Percentiles rank a stretch among this genome's conserved stretches.
phyloP scores from a whole-genome alignment of 2,888 invertebrate species.

The Drosophila pseudotalamancana region DNA sequence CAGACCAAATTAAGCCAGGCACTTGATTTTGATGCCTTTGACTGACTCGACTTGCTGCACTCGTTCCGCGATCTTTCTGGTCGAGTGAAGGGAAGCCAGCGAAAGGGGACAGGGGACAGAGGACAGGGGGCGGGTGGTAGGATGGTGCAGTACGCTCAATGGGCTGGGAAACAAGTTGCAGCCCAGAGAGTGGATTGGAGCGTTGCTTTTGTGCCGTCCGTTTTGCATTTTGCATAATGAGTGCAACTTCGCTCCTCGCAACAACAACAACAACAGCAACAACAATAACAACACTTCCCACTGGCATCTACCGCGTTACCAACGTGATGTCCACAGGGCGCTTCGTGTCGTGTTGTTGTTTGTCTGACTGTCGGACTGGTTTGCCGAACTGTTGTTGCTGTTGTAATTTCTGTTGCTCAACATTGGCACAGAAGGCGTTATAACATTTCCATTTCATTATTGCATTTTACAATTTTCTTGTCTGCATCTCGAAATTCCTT shows the following conservation, averaged over 20 bases:
- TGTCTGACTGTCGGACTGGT: constrained; percentile 11
- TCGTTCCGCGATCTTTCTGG: neutral
- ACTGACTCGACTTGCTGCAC: constrained; percentile 26
- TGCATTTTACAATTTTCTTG: constrained; percentile 10
- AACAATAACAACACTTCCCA: constrained; percentile 31
- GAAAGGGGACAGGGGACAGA: no score
- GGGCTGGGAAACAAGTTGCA: constrained; percentile 51
- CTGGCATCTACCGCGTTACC: constrained; percentile 54
- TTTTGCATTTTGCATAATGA: constrained; percentile 73
- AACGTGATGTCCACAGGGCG: constrained; percentile 69
- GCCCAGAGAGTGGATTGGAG: constrained; percentile 5
- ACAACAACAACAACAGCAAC: constrained; percentile 6
- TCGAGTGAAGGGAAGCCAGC: no score
- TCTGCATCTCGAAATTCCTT: constrained; percentile 20
- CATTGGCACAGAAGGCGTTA: constrained; percentile 68
- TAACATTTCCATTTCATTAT: constrained; percentile 53
- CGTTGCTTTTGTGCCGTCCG: constrained; percentile 38
- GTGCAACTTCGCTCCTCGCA: constrained; percentile 55
- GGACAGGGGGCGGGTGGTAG: no score
- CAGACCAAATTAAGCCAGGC: constrained; percentile 46
- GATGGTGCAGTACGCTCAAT: no score
- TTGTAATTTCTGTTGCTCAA: constrained; percentile 67
- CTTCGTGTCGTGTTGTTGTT: constrained; percentile 48
- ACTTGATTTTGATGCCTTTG: constrained; percentile 52
- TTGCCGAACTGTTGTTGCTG: constrained; percentile 36